Base-by-base conservation (phyloP, 1,140 invertebrate genomes). In the Spodoptera frugiperda region DNA sequence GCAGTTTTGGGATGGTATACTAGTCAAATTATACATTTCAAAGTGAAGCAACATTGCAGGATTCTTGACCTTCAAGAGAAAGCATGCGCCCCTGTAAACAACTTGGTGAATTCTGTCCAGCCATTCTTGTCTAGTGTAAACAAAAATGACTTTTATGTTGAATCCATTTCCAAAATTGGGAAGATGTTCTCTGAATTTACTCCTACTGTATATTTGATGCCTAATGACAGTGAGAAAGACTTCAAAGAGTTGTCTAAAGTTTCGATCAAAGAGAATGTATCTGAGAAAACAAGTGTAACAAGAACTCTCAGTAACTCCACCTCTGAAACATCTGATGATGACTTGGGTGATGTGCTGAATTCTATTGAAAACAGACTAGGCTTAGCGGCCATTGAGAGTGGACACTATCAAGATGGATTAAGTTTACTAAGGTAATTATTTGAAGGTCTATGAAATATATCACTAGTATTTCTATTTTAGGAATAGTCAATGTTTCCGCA, bases 321-420 rank as follows among this genome's bases (percentile, higher is more conserved):
- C 54, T 73, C 78, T 33, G 80, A 84, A 67, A 76, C 74, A 33
- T 84, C 89, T 49, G 83, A 87, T 67, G 81, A 87, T 85, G 89
- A 90, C 61, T 79, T 94, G 59, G 85, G 90, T 39, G 86, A 92
- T 57, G 93, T 94, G 21, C 68, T 94, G n/a, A 94, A 93, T 75
- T 93, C 92, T 3, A 94, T 94, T 76, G 94, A 95, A 70, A 95
- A 94, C 48, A 92, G 87, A 81, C 83, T 95, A 57, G 94, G 92
- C 5, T 78, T 94, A 33, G 89, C 90, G 30, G 92, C 93, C 10
- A 93, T 95, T 81, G 89, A 95, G 78, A 93, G 89, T 87, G 94
- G 93, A 12, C 89, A 94, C 49, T 85, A 88, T 21, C 80, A 92
- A 79, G 91, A 94, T 85, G 94, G 94, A 17, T 76, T 95, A 11